Evolutionary conservation across 2,113 vertebrate genomes (phyloP).

Genomic region (Nestor notabilis): DNA sequence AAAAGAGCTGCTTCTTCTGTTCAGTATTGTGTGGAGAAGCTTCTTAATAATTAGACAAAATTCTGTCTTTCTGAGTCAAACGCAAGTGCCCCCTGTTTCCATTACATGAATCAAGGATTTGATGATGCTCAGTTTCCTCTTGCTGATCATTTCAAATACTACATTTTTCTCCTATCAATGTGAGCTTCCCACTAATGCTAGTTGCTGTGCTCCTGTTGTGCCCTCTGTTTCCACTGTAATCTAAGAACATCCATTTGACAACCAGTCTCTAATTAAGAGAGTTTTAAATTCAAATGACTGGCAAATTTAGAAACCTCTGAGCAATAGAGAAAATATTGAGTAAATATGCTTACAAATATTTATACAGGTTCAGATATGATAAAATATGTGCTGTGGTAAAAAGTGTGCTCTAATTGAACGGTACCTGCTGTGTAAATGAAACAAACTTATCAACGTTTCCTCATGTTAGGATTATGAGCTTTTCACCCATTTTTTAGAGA

Average conservation of each 20-base stretch:
- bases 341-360: slow-evolving; percentile 57
- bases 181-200: not conserved
- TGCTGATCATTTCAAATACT: not conserved
- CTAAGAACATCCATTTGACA: slow-evolving; percentile 12
- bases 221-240: slow-evolving; percentile 18
- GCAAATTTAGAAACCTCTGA: slow-evolving; percentile 29
- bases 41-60: slow-evolving; percentile 60
- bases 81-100: slow-evolving; percentile 30
- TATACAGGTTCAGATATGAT: slow-evolving; percentile 14
- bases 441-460: slow-evolving; percentile 39
- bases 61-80: slow-evolving; percentile 37
- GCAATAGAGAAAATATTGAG: slow-evolving; percentile 32
- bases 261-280: slow-evolving; percentile 47
- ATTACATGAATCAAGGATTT: slow-evolving; percentile 17
- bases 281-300: slow-evolving; percentile 39
- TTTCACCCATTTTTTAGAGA: not conserved
- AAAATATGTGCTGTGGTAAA: slow-evolving; percentile 50
- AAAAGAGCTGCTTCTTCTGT: slow-evolving; percentile 5
- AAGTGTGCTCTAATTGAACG: slow-evolving; percentile 27
- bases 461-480: slow-evolving; percentile 1
- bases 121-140: slow-evolving; percentile 30
- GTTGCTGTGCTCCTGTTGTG: not conserved
- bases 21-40: slow-evolving; percentile 16
- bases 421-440: slow-evolving; percentile 54
- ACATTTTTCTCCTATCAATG: not conserved